Evolutionary conservation across 2,888 invertebrate species (phyloP), one percentile per base, ranked within the genome.

Genomic region (Cantharis flavilabris): DNA sequence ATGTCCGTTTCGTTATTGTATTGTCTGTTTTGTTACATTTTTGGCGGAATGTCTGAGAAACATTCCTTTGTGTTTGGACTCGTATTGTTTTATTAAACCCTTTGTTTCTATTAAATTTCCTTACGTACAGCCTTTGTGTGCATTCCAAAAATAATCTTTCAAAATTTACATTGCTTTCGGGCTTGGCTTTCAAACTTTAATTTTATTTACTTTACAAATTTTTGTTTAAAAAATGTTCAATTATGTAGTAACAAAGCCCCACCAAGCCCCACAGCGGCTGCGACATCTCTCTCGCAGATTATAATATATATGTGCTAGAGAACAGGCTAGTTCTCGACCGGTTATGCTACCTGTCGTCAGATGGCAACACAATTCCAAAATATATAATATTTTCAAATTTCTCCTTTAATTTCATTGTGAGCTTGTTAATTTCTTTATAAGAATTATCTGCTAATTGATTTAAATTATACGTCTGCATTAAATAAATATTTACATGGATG

Each of bases 91-190:
- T 73, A 76, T 76, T 76, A 76, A 64, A 71, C 28, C 71, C 73
- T 78, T 78, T 78, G 78, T 78, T 76, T 71, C 72, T 78, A 78
- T 78, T 72, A 75, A 78, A 78, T 78, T 78, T 78, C 75, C 72
- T 78, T 78, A 72, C 76, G 33, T 70, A 76, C 65, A 67, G 18
- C 65, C 23, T 71, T 76, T 71, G 49, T 62, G 26, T 13, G 49
- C 63, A 76, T 76, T 76, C 67, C 71, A 20, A 65, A 30, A 64
- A 49, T 14, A 26, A 26, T 13, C 62, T 26, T 69, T 23, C 16
- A 28, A 69, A 69, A 26, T 49, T 49, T 49, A 49, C n/a, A 49
- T 49, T n/a, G 49, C 49, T 49, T 33, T 49, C 49, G 13, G 9
- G 49, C 49, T 2, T 9, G 13, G 49, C 49, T 49, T 7, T 49